phyloP scores from a whole-genome alignment of 1,140 invertebrate species.

The Listronotus oregonensis region DNA sequence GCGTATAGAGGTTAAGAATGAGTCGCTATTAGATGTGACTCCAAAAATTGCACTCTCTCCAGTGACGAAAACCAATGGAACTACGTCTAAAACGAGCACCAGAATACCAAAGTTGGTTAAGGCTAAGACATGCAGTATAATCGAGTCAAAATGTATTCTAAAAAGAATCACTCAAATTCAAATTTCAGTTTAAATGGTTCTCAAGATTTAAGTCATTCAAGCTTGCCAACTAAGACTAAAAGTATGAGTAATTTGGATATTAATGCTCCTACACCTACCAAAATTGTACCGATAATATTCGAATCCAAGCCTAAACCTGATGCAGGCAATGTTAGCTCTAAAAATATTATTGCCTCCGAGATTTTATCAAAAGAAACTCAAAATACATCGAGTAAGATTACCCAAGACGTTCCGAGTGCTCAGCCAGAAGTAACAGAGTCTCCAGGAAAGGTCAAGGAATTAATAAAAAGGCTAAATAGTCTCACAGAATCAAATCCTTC shows the following conservation, averaged over 20 bases:
- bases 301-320: constrained; percentile 1
- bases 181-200: background rate
- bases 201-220: background rate
- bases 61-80: constrained; percentile 1
- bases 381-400: no score
- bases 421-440: constrained; percentile 8
- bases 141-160: constrained; percentile 65
- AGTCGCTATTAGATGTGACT: background rate
- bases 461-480: constrained; percentile 45
- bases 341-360: no score
- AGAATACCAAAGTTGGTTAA: constrained; percentile 61
- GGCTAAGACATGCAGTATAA: constrained; percentile 67
- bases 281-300: constrained; percentile 22
- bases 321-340: no score
- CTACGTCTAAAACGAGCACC: constrained; percentile 35
- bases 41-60: background rate
- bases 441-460: constrained; percentile 43
- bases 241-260: constrained; percentile 38
- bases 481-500: constrained; percentile 31
- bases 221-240: constrained; percentile 37
- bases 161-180: constrained; percentile 55
- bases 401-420: no score
- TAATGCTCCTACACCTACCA: constrained; percentile 14
- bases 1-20: background rate
- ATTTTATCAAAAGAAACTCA: no score